These are phyloP conservation scores for Argyresthia albistria DNA, from an alignment of 2,888 invertebrate species.

Conservation along the genomic window DNA sequence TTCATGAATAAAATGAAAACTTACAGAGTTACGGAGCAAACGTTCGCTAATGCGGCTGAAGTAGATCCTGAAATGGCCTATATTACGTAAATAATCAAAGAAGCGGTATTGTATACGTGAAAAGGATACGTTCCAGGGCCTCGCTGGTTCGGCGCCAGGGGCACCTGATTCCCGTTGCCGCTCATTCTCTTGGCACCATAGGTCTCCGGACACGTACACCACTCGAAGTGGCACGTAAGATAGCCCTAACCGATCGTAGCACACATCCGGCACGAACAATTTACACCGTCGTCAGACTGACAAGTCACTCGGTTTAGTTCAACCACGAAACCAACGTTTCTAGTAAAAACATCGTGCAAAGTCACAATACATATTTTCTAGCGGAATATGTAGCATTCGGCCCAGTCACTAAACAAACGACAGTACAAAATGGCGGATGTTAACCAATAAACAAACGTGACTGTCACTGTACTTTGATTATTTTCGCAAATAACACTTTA, in stretches of 20 bases:
- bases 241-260: constrained; percentile 69
- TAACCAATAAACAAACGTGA: constrained; percentile 71
- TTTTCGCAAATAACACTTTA: constrained; percentile 27
- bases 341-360: constrained; percentile 61
- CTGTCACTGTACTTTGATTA: constrained; percentile 41
- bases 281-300: constrained; percentile 60
- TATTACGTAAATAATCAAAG: constrained; percentile 64
- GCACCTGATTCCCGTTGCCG: constrained; percentile 77
- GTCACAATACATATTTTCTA: constrained; percentile 50
- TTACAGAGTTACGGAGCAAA: constrained; percentile 9
- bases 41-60: constrained; percentile 51
- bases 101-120: constrained; percentile 23
- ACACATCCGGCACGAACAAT: constrained; percentile 68
- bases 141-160: constrained; percentile 73
- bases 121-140: constrained; percentile 75
- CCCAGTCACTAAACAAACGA: constrained; percentile 71
- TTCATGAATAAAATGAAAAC: too few species aligned
- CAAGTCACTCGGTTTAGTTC: constrained; percentile 59
- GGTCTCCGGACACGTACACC: constrained; percentile 73
- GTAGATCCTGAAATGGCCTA: constrained; percentile 53
- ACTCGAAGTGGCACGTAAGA: constrained; percentile 75
- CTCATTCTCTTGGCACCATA: constrained; percentile 75
- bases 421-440: constrained; percentile 72
- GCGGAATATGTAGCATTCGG: constrained; percentile 54
- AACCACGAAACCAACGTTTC: constrained; percentile 52